A percentile compares a stretch with the other conserved stretches of the same genome.
These are phyloP conservation scores for Lophotriccus pileatus DNA, from an alignment of 2,797 vertebrate species.

Conservation along the genomic window DNA sequence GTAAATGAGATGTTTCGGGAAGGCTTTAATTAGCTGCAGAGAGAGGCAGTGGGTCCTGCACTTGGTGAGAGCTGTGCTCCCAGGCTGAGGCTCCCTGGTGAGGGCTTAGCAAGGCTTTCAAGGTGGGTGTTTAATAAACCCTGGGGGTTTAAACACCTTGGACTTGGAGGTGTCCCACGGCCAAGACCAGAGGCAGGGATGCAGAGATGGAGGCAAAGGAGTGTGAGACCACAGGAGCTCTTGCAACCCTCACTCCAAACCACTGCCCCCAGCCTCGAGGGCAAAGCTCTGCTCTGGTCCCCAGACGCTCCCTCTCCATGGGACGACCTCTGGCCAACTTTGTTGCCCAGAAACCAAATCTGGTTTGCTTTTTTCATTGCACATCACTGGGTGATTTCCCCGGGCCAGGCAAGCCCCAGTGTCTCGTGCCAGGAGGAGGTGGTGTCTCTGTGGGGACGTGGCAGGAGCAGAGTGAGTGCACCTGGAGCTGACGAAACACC, in stretches of 20 bases:
- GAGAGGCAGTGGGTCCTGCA: not conserved
- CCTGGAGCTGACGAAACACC: constrained; percentile 5
- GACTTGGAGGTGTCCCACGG: not conserved
- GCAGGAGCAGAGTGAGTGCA: not conserved
- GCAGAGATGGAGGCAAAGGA: not conserved
- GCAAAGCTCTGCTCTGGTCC: not conserved
- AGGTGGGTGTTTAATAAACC: not conserved
- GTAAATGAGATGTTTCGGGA: not conserved
- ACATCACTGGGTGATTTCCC: not conserved
- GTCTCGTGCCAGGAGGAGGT: fast-evolving
- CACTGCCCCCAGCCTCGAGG: too few species aligned
- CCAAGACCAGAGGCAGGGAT: not conserved
- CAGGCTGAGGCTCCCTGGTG: not conserved
- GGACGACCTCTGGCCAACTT: not conserved
- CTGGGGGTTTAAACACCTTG: not conserved
- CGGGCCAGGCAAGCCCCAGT: not conserved
- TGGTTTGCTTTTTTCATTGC: not conserved
- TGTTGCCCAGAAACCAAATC: not conserved
- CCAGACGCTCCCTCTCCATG: not conserved
- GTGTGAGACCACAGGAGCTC: not conserved
- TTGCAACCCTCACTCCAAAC: not conserved
- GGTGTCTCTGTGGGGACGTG: not conserved
- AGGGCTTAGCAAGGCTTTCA: not conserved
- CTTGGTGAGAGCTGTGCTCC: not conserved
- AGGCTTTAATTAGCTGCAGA: constrained; percentile 19